Evolutionary conservation across 2,797 vertebrate species (phyloP), one percentile per base, ranked within the genome.

Genomic region (Anniella stebbinsi): DNA sequence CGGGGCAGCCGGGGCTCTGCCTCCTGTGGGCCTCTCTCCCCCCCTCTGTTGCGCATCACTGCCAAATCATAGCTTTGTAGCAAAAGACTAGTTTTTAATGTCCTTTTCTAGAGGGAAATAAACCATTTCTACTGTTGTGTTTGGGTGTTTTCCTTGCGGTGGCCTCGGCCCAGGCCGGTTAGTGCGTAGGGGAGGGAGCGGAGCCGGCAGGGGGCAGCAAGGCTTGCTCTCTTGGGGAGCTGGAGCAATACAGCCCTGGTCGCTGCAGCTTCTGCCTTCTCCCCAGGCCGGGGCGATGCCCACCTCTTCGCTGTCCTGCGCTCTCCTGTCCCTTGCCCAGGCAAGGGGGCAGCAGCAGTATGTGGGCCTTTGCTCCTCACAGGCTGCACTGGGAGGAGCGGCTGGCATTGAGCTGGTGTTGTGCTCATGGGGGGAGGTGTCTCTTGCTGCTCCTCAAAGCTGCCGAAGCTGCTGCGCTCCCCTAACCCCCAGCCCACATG

Each of bases 81-180:
- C 70, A 83, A 83, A 83, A 90, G 72, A 83, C 15, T 87, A 76
- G 80, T 90, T 90, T 90, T 90, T 87, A 82, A 90, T 90, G 86
- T 84, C 80, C 66, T 87, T 90, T 90, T 83, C 88, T 87, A 87
- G 69, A 83, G 80, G 48, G 73, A 69, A 90, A 90, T 90, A 90
- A 90, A 90, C 48, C 5, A 67, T 90, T 90, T 90, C 25, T 87
- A 87, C 57, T 54, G 60, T 90, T 87, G 57, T 77, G 69, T 12
- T 21, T 45, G 63, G 70, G 28, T 75, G 60, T 72, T 21, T 67
- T 76, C 15, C 72, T 89, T 77, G 41, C 41, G 38, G 45, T 33
- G 13, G 45, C 38, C 78, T 80, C 60, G 17, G 57, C 41, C 60
- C 54, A 63, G 57, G 60, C 11, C 9, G 33, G 81, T 15, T 2